phyloP scores from a whole-genome alignment of 64 coral and sea anemone species.

The Anthopleura sola region DNA sequence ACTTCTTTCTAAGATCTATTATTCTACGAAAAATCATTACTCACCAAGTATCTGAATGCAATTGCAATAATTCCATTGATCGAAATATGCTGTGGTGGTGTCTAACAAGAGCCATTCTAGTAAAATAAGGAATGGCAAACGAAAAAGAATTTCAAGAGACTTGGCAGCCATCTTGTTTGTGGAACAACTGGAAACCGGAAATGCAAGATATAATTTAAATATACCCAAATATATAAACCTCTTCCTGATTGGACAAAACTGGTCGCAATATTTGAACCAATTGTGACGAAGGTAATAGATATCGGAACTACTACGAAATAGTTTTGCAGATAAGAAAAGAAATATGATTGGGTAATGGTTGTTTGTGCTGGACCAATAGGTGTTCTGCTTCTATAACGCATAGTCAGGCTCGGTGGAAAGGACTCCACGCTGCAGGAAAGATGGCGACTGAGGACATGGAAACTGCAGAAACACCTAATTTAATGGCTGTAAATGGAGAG shows the following conservation, averaged over 20 bases:
- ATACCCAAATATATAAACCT: neutral
- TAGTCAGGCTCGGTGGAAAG: neutral
- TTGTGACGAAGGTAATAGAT: neutral
- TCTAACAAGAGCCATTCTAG: slow-evolving; percentile 74
- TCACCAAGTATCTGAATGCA: slow-evolving; percentile 62
- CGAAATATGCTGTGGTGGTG: slow-evolving; percentile 45
- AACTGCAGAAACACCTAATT: neutral
- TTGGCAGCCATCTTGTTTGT: slow-evolving; percentile 64
- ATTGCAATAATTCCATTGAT: slow-evolving; percentile 63
- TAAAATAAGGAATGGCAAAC: slow-evolving; percentile 78
- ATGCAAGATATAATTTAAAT: slow-evolving; percentile 11
- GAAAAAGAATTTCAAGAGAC: slow-evolving; percentile 60
- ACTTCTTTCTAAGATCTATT: neutral
- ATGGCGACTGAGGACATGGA: slow-evolving; percentile 4
- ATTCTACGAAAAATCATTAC: neutral
- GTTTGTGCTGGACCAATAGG: slow-evolving; percentile 31
- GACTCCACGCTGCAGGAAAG: slow-evolving; percentile 24
- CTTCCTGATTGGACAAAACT: neutral
- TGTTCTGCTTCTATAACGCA: neutral
- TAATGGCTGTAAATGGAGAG: slow-evolving; percentile 14
- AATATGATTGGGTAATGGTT: slow-evolving; percentile 44
- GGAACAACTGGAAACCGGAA: neutral
- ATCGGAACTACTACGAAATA: neutral
- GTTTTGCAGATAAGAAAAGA: neutral
- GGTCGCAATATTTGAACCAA: neutral